These are phyloP conservation scores for Hyposoter didymator DNA, from an alignment of 2,888 invertebrate species.

Conservation along the genomic window DNA sequence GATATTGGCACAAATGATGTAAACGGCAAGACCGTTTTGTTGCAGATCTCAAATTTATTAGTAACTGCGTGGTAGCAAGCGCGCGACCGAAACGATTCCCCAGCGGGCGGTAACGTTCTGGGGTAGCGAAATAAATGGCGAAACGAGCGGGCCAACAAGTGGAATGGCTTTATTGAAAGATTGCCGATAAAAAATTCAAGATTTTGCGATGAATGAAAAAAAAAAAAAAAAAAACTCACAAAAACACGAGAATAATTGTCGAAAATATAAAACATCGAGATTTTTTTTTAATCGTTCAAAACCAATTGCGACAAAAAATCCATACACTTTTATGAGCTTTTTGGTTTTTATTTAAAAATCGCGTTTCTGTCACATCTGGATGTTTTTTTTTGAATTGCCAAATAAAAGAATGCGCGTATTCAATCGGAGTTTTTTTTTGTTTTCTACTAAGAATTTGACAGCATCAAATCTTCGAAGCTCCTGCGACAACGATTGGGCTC, in stretches of 20 bases:
- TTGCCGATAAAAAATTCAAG: not conserved
- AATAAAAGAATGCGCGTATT: not conserved
- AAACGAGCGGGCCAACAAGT: constrained; percentile 1
- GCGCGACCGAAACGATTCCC: constrained; percentile 10
- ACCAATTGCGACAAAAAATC: not conserved
- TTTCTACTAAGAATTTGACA: constrained; percentile 28
- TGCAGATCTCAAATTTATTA: constrained; percentile 11
- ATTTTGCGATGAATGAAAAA: not conserved
- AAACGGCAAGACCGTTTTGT: not conserved
- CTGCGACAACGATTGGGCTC: constrained; percentile 20
- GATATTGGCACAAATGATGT: not conserved
- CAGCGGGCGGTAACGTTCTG: not conserved
- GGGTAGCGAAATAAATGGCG: not conserved
- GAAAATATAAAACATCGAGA: not conserved
- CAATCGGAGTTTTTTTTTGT: not conserved
- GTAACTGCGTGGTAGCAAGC: not conserved
- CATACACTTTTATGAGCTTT: not conserved
- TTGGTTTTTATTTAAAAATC: not conserved
- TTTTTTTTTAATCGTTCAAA: not conserved
- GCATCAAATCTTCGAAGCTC: constrained; percentile 11
- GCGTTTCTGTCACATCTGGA: not conserved
- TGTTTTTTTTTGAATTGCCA: not conserved
- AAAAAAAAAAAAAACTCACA: not conserved
- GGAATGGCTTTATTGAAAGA: constrained; percentile 1
- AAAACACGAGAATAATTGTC: not conserved